Conservation (phyloP, 2,113 vertebrate species). For the Macaca fascicularis region DNA sequence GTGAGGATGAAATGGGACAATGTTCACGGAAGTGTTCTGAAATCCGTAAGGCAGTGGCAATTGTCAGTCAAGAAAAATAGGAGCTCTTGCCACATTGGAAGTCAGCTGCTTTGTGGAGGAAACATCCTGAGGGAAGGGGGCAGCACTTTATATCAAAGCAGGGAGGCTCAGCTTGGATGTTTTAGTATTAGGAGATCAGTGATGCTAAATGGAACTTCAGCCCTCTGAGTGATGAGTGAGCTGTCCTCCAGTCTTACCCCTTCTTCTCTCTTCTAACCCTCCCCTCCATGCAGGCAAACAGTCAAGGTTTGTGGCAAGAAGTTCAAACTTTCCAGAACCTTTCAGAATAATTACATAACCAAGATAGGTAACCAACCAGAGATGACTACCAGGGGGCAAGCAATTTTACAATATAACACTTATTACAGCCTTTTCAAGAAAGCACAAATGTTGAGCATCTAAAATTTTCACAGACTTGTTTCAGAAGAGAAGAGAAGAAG, state of each 20-base stretch:
- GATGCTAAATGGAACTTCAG: background rate
- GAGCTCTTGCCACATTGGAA: background rate
- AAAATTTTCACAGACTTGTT: background rate
- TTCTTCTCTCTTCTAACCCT: background rate
- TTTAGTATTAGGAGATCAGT: background rate
- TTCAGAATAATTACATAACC: background rate
- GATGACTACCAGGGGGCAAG: background rate
- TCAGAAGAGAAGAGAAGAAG: background rate
- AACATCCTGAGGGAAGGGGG: background rate
- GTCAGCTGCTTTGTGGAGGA: background rate
- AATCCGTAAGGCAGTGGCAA: background rate
- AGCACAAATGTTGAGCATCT: background rate
- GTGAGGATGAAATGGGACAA: background rate
- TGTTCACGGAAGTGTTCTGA: background rate
- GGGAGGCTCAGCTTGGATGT: background rate
- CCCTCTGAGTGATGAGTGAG: background rate
- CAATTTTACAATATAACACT: background rate
- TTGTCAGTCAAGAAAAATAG: background rate
- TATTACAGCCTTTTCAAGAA: background rate
- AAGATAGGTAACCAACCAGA: background rate
- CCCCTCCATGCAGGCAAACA: background rate
- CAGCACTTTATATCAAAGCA: background rate
- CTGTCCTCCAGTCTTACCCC: background rate
- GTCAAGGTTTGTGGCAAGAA: background rate
- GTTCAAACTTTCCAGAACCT: conserved; percentile 11